A percentile compares a stretch with the other conserved stretches of the same genome.
phyloP scores from a whole-genome alignment of 2,888 invertebrate genomes.

The Malthinus flaveolus region DNA sequence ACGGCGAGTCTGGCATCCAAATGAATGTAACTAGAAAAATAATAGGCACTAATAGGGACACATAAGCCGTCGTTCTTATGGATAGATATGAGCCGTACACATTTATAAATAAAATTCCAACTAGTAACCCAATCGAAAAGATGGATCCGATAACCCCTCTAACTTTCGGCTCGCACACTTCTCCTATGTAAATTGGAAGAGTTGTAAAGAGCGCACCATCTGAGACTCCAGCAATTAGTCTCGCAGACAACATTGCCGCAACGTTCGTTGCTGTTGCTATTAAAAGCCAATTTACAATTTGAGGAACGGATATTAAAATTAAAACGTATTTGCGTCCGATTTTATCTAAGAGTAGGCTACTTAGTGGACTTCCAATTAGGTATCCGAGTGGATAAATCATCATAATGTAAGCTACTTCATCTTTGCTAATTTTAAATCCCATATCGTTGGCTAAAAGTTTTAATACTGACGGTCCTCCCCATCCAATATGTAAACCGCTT shows the following conservation, averaged over 20 bases:
- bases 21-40: slow-evolving; percentile 60
- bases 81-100: slow-evolving; percentile 62
- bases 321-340: slow-evolving; percentile 43
- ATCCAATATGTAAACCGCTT: slow-evolving; percentile 28
- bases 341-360: slow-evolving; percentile 36
- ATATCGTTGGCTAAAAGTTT: slow-evolving; percentile 25
- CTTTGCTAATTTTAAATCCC: slow-evolving; percentile 16
- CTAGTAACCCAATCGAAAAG: slow-evolving; percentile 25
- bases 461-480: slow-evolving; percentile 35
- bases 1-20: slow-evolving; percentile 63
- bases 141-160: slow-evolving; percentile 31
- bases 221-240: slow-evolving; percentile 28
- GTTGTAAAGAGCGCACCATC: slow-evolving; percentile 35
- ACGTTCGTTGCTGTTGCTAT: slow-evolving; percentile 25
- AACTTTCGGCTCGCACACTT: slow-evolving; percentile 34
- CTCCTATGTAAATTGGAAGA: slow-evolving; percentile 35
- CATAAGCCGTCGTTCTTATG: slow-evolving; percentile 57
- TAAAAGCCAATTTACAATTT: slow-evolving; percentile 39
- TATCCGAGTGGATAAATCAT: slow-evolving; percentile 32
- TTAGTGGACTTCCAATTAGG: slow-evolving; percentile 23
- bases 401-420: slow-evolving; percentile 30
- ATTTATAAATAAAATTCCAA: slow-evolving; percentile 46
- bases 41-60: slow-evolving; percentile 62
- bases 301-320: slow-evolving; percentile 40
- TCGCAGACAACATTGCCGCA: slow-evolving; percentile 15